Conservation (phyloP, 2,888 invertebrate species). For the Frankliniella intonsa region DNA sequence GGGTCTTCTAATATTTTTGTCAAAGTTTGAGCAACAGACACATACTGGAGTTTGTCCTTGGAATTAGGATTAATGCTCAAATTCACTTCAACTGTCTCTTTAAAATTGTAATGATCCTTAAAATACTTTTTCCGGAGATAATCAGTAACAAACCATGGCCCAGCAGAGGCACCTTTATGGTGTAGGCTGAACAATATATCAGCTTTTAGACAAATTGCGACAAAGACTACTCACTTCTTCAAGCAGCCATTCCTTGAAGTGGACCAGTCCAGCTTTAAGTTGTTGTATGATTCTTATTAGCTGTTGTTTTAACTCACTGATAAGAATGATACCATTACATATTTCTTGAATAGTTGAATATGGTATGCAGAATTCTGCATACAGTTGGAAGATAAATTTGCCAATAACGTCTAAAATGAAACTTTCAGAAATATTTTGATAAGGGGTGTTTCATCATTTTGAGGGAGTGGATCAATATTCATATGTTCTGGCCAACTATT, state of each 20-base stretch:
- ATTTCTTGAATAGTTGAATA: no score
- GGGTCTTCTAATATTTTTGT: background rate
- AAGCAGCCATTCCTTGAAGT: background rate
- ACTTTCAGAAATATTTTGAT: no score
- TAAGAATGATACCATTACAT: no score
- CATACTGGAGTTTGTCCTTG: background rate
- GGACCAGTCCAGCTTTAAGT: background rate
- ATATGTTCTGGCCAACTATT: no score
- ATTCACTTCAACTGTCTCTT: background rate
- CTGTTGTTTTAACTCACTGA: no score
- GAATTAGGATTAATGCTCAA: background rate
- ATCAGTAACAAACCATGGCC: background rate
- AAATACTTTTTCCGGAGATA: background rate
- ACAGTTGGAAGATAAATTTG: no score
- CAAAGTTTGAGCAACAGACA: background rate
- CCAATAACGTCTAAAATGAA: no score
- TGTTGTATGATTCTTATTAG: background rate
- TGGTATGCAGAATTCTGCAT: no score
- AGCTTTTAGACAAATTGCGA: background rate
- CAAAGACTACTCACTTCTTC: background rate
- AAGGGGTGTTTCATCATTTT: no score
- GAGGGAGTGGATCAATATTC: no score
- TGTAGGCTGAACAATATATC: background rate
- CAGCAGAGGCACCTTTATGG: background rate
- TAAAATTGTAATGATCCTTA: background rate